A percentile compares a stretch with the other conserved stretches of the same genome.
These are phyloP conservation scores for Mesopsocus fuscifrons DNA, from an alignment of 2,888 invertebrate species.

Conservation along the genomic window DNA sequence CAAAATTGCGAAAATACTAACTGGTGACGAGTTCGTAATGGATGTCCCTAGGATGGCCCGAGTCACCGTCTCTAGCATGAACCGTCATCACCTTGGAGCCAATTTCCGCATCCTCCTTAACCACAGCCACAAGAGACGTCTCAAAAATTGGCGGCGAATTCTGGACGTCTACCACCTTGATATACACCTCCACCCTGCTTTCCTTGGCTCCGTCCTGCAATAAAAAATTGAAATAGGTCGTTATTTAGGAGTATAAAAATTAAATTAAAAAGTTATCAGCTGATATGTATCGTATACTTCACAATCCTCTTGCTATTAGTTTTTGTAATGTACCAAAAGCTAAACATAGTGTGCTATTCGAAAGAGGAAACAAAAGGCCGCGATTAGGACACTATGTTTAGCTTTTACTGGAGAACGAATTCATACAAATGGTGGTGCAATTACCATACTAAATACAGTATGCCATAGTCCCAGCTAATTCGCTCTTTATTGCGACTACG, in stretches of 20 bases:
- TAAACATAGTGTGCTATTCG: too few relatives aligned
- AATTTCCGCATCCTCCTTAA: conserved; percentile 66
- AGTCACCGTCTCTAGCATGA: conserved; percentile 67
- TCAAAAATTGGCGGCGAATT: conserved; percentile 72
- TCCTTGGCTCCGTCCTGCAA: conserved; percentile 58
- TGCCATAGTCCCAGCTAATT: too few relatives aligned
- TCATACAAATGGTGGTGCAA: too few relatives aligned
- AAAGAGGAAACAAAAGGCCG: too few relatives aligned
- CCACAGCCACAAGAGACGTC: conserved; percentile 56
- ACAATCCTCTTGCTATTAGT: too few relatives aligned
- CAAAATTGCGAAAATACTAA: conserved; percentile 36
- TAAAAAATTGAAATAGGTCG: conserved; percentile 15
- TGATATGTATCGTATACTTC: too few relatives aligned
- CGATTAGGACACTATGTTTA: too few relatives aligned
- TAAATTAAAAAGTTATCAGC: too few relatives aligned
- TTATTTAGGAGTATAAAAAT: conserved; percentile 12
- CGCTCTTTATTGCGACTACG: too few relatives aligned
- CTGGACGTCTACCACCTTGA: conserved; percentile 68
- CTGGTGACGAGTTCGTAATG: conserved; percentile 61
- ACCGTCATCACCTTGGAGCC: conserved; percentile 62
- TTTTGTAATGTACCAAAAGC: too few relatives aligned
- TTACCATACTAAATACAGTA: too few relatives aligned
- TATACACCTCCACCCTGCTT: conserved; percentile 50
- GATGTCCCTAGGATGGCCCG: conserved; percentile 61
- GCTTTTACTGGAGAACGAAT: too few relatives aligned